Conservation (phyloP, 2,888 invertebrate genomes). For the Cancer borealis region DNA sequence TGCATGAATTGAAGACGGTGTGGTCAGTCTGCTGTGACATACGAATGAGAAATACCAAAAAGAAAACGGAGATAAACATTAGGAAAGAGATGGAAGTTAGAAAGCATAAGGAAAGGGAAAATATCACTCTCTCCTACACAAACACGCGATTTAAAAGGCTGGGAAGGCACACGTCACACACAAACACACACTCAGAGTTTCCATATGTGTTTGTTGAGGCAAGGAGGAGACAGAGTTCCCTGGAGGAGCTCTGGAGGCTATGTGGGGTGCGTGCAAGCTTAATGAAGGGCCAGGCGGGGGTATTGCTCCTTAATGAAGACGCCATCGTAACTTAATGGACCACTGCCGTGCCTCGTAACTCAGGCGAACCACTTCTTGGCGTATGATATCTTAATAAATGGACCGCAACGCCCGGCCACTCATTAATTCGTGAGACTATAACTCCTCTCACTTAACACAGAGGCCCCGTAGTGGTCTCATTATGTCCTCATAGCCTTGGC, state of each 20-base stretch:
- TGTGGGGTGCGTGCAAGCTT: neutral
- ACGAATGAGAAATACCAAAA: neutral
- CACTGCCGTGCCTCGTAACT: conserved; percentile 25
- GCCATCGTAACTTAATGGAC: conserved; percentile 33
- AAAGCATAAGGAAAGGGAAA: neutral
- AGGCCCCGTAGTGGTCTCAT: conserved; percentile 9
- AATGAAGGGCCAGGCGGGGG: conserved; percentile 22
- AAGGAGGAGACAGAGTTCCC: neutral
- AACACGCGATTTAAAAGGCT: neutral
- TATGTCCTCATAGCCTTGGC: conserved; percentile 26
- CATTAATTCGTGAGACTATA: conserved; percentile 30
- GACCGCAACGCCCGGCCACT: neutral
- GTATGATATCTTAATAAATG: conserved; percentile 38
- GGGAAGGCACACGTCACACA: neutral
- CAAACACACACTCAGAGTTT: neutral
- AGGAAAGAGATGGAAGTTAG: neutral
- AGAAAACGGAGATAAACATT: neutral
- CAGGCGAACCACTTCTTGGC: conserved; percentile 35
- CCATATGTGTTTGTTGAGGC: neutral
- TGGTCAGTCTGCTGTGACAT: conserved; percentile 25
- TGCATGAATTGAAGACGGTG: neutral
- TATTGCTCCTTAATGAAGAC: conserved; percentile 15
- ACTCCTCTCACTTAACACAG: conserved; percentile 31
- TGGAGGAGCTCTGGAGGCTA: neutral
- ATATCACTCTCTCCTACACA: neutral